These are phyloP conservation scores for Leptodactylus fuscus DNA, from an alignment of 2,113 vertebrate genomes.

Conservation along the genomic window DNA sequence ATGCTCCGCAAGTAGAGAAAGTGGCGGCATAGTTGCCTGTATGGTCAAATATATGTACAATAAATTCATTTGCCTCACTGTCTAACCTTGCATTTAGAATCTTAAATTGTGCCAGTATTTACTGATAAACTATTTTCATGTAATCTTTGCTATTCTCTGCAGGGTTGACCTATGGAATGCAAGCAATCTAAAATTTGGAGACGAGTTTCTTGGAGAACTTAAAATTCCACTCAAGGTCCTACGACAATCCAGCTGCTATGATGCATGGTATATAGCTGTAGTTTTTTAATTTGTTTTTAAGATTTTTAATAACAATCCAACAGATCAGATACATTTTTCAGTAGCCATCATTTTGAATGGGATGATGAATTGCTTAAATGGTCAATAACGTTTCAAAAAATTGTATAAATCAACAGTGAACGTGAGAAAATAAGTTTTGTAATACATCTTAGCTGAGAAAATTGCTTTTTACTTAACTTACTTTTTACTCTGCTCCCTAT, in stretches of 20 bases:
- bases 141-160: constrained; percentile 48
- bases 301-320: background rate
- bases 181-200: constrained; percentile 97
- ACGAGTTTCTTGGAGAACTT: constrained; percentile 94
- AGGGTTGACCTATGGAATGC: constrained; percentile 98
- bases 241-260: constrained; percentile 85
- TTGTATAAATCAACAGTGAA: too few species aligned
- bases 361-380: too few species aligned
- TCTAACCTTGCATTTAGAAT: background rate
- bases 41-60: background rate
- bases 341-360: too few species aligned
- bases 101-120: background rate
- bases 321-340: background rate
- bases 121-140: background rate
- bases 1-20: background rate
- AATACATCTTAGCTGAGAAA: too few species aligned
- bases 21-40: background rate
- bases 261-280: constrained; percentile 84
- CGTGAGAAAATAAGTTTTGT: too few species aligned
- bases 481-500: too few species aligned
- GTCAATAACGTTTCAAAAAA: too few species aligned
- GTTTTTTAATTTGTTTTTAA: background rate
- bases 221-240: constrained; percentile 88
- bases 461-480: too few species aligned
- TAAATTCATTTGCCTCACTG: background rate